phyloP scores from a whole-genome alignment of 92 coral and sea anemone species.

The Anthopleura xanthogrammica region DNA sequence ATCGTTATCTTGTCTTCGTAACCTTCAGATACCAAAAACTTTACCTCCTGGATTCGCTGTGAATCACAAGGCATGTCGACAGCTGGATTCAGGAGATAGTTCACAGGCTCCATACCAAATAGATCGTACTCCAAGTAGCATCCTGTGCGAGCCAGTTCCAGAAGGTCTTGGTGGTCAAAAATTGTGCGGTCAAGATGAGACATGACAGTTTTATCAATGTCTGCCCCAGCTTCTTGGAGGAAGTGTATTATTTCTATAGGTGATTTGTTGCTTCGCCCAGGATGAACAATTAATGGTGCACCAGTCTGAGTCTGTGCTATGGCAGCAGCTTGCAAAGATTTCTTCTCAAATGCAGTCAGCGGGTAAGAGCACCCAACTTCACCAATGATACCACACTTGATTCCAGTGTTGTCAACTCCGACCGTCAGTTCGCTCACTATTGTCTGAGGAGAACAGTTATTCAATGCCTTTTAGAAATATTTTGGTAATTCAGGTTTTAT shows the following conservation, averaged over 20 bases:
- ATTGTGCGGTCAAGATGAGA: conserved; percentile 82
- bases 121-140: conserved; percentile 75
- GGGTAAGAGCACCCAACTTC: conserved; percentile 91
- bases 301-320: conserved; percentile 75
- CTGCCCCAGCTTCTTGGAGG: conserved; percentile 84
- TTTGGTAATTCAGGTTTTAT: no score
- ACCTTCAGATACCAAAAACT: conserved; percentile 71
- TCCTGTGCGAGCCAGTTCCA: conserved; percentile 75
- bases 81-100: conserved; percentile 50
- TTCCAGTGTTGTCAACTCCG: conserved; percentile 67
- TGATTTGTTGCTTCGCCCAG: conserved; percentile 67
- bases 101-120: conserved; percentile 71
- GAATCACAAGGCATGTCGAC: conserved; percentile 67
- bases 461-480: not conserved
- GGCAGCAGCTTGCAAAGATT: conserved; percentile 72
- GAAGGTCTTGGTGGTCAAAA: conserved; percentile 46
- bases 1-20: conserved; percentile 72
- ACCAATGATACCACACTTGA: conserved; percentile 87
- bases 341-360: conserved; percentile 64
- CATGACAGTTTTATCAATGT: conserved; percentile 72
- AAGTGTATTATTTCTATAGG: conserved; percentile 73
- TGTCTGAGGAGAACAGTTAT: conserved; percentile 27
- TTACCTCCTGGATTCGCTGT: conserved; percentile 79
- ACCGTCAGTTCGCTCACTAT: conserved; percentile 72
- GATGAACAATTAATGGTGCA: conserved; percentile 76